Conservation (phyloP, 2,113 vertebrate genomes). For the Ciconia boyciana region DNA sequence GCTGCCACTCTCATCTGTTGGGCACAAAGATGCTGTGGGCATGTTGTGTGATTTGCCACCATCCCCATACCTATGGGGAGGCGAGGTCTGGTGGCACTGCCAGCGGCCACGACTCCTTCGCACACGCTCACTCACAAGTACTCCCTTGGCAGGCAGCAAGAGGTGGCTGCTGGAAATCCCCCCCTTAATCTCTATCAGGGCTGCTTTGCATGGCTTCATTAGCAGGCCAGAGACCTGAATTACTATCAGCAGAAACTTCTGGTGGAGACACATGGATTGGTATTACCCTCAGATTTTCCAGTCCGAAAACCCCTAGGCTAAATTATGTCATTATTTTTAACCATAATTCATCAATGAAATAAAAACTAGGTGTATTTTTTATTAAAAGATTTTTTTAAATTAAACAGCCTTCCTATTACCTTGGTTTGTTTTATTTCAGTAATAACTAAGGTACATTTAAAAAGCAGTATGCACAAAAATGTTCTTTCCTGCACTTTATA, state of each 20-base stretch:
- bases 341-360: neutral
- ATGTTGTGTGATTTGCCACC: neutral
- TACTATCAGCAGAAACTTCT: neutral
- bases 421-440: neutral
- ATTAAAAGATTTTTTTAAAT: neutral
- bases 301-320: neutral
- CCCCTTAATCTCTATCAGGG: neutral
- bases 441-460: neutral
- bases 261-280: neutral
- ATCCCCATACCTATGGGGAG: neutral
- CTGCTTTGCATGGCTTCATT: neutral
- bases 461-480: neutral
- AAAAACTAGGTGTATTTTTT: neutral
- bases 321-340: neutral
- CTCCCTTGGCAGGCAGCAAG: neutral
- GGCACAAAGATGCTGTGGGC: rapidly evolving
- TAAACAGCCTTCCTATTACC: neutral
- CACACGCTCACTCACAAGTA: neutral
- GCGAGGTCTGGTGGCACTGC: neutral
- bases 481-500: neutral
- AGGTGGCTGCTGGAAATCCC: neutral
- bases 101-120: rapidly evolving
- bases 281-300: neutral
- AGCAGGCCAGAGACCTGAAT: neutral
- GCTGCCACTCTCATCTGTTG: neutral